Percentiles rank a stretch among this genome's conserved stretches.
These are phyloP conservation scores for Parnassius apollo DNA, from an alignment of 2,888 invertebrate genomes.

Conservation along the genomic window DNA sequence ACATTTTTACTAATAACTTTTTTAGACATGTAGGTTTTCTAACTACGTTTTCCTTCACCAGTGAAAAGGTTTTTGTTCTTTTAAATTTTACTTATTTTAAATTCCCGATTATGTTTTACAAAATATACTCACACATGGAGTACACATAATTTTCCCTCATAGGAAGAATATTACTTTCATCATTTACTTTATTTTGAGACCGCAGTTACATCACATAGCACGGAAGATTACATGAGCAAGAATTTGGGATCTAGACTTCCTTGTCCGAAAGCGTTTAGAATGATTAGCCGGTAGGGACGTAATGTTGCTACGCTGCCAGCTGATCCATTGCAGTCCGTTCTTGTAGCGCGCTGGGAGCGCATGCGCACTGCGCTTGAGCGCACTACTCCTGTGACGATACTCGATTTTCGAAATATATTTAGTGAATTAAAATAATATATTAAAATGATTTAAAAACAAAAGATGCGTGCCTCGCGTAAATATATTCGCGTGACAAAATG, in stretches of 20 bases:
- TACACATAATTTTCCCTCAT: too few relatives aligned
- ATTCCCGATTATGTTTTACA: too few relatives aligned
- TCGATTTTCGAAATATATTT: constrained; percentile 33
- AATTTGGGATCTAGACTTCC: constrained; percentile 75
- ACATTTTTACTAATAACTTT: too few relatives aligned
- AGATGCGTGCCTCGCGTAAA: constrained; percentile 45
- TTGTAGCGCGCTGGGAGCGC: constrained; percentile 71
- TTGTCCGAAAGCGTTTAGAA: constrained; percentile 67
- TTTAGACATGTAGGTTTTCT: too few relatives aligned
- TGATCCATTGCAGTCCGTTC: constrained; percentile 74
- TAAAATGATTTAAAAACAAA: constrained; percentile 30
- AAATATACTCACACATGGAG: too few relatives aligned
- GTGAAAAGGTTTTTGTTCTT: too few relatives aligned
- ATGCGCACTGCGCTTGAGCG: constrained; percentile 45
- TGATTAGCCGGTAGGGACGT: constrained; percentile 68
- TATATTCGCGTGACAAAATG: constrained; percentile 62
- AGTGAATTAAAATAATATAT: constrained; percentile 23
- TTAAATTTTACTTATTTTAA: too few relatives aligned
- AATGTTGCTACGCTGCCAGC: constrained; percentile 79
- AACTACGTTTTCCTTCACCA: too few relatives aligned
- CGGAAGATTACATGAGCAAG: constrained; percentile 51
- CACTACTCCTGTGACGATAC: constrained; percentile 41
- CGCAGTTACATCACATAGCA: background rate
- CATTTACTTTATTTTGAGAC: too few relatives aligned
- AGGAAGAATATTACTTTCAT: too few relatives aligned